These are phyloP conservation scores for Hippolais icterina DNA, from an alignment of 2,113 vertebrate genomes.

Conservation along the genomic window DNA sequence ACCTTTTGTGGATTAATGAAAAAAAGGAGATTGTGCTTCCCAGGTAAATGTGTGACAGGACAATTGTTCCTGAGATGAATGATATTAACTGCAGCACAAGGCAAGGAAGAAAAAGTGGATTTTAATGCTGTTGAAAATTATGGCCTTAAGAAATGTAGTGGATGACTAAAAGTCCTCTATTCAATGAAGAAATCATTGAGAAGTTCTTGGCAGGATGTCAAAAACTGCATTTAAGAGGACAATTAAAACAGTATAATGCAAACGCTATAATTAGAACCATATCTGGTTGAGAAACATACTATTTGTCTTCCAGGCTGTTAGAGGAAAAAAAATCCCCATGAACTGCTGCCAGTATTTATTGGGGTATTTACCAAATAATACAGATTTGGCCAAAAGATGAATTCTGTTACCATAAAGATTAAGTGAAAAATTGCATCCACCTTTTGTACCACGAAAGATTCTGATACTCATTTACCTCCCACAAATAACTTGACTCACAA, in stretches of 20 bases:
- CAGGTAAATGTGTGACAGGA: constrained; percentile 38
- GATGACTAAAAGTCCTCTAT: constrained; percentile 66
- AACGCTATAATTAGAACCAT: constrained; percentile 79
- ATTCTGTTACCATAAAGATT: constrained; percentile 39
- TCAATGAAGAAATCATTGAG: constrained; percentile 75
- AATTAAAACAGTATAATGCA: constrained; percentile 78
- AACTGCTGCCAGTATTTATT: constrained; percentile 59
- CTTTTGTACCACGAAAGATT: constrained; percentile 13
- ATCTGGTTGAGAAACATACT: constrained; percentile 66
- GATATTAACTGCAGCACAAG: constrained; percentile 44
- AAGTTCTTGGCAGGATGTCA: constrained; percentile 73
- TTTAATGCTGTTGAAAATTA: constrained; percentile 69
- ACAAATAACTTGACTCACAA: neutral
- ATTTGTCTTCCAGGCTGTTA: constrained; percentile 64
- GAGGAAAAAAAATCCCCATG: constrained; percentile 59
- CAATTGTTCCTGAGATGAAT: constrained; percentile 47
- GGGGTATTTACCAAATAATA: constrained; percentile 42
- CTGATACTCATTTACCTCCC: constrained; percentile 8
- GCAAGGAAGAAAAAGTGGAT: constrained; percentile 42
- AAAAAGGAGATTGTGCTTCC: neutral
- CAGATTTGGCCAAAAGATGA: constrained; percentile 21
- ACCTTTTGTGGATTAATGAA: neutral
- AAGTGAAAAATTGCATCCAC: constrained; percentile 33
- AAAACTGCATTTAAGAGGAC: constrained; percentile 74
- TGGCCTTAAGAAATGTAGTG: constrained; percentile 59